phyloP scores from a whole-genome alignment of 2,797 vertebrate species.

The Muscicapa comitata region DNA sequence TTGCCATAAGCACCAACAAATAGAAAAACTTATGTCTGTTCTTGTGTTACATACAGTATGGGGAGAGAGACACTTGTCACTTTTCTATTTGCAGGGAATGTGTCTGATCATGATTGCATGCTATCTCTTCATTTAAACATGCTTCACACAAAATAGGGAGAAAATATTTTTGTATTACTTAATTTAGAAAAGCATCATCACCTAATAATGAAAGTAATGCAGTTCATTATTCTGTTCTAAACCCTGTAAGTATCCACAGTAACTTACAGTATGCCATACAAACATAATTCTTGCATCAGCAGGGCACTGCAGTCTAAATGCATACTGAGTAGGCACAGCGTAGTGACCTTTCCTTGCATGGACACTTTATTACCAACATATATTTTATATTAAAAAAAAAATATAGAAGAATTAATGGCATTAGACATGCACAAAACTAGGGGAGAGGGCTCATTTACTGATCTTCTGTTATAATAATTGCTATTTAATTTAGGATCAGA shows the following conservation, averaged over 20 bases:
- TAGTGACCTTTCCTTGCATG: neutral
- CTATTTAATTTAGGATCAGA: neutral
- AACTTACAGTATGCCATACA: neutral
- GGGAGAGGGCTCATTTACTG: neutral
- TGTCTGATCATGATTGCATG: neutral
- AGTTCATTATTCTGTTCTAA: neutral
- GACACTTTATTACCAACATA: neutral
- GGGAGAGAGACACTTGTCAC: neutral
- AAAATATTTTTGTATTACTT: neutral
- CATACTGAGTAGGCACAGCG: neutral
- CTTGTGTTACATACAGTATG: neutral
- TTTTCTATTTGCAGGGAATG: neutral
- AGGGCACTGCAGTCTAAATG: rapidly evolving
- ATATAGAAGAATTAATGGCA: neutral
- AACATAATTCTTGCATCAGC: neutral
- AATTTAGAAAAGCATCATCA: neutral
- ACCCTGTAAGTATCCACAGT: neutral
- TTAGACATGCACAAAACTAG: neutral
- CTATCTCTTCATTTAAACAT: neutral
- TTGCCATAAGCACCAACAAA: neutral
- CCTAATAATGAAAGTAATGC: neutral
- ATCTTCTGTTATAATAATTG: neutral
- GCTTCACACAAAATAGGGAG: neutral
- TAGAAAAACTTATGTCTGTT: neutral
- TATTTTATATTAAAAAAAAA: neutral